Base-by-base conservation (phyloP, 2,797 vertebrate species). In the Lagodon rhomboides region DNA sequence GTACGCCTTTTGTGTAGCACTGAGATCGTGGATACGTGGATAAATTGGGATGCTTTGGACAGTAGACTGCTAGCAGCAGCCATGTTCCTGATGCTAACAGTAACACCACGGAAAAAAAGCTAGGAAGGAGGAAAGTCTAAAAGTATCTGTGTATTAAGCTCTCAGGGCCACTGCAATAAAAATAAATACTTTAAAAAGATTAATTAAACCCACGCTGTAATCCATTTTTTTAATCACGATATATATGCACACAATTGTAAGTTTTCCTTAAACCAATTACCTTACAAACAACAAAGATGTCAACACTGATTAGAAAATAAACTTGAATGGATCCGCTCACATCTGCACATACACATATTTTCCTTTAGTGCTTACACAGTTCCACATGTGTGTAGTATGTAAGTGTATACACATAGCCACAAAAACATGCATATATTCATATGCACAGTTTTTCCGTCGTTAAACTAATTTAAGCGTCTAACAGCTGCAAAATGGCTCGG, bases 401-500 rank as follows among this genome's bases (percentile, higher is more conserved):
- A 38, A 11, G 38, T 38, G 38, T 38, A 38, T 38, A 9, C 46
- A 27, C 30, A 25, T 15, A 17, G 6, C 30, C 22, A 44, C 44
- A 58, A 2, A 38, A 20, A 54, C 25, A 47, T 46, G 13, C 62
- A 59, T 47, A 15, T 27, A 72, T 41, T 68, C 20, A 61, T 53
- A 46, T 30, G 53, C 3, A 44, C 18, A 9, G 20, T 30, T 56
- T 34, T 62, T 78, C 12, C 34, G n/a, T 67, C 2, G 47, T 30
- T n/a, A 50, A 69, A 73, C 12, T 34, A 62, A 75, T 69, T 82
- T 8, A 58, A 75, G 47, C 25, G 27, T 12, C 17, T 23, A 59
- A 50, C 12, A 1, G 3, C 38, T 63, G 59, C 58, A 78, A 61
- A 76, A 30, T 69, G 50, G 10, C 23, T 38, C 5, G 9, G 22